phyloP scores from a whole-genome alignment of 2,797 vertebrate genomes.

The Notolabrus celidotus region DNA sequence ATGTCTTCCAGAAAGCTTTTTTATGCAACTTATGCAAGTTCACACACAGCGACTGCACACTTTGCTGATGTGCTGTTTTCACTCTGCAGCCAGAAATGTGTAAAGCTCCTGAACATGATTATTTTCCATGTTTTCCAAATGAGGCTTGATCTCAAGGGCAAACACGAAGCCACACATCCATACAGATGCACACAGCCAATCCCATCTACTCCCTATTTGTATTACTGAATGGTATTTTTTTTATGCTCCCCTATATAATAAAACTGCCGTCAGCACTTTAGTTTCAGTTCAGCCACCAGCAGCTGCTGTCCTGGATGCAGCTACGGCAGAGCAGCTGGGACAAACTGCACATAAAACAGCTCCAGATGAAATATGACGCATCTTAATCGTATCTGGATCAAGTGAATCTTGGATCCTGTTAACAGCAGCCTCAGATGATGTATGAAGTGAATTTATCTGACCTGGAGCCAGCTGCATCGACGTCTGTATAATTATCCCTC shows the following conservation, averaged over 20 bases:
- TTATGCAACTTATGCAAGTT: neutral
- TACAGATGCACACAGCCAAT: constrained; percentile 1
- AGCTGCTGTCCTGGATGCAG: constrained; percentile 20
- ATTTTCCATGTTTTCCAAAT: constrained; percentile 27
- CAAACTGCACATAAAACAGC: constrained; percentile 25
- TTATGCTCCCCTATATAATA: constrained; percentile 4
- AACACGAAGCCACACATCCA: neutral
- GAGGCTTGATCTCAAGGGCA: constrained; percentile 28
- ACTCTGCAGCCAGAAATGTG: constrained; percentile 1
- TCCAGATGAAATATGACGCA: constrained; percentile 61
- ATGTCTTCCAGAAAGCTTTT: no score
- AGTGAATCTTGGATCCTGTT: constrained; percentile 58
- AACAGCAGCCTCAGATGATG: constrained; percentile 49
- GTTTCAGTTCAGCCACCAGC: constrained; percentile 13
- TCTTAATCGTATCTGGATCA: constrained; percentile 53
- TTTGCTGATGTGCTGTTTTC: neutral
- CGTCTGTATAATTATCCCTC: constrained; percentile 46
- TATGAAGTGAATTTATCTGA: constrained; percentile 51
- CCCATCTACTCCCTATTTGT: neutral
- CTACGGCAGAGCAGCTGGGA: constrained; percentile 24
- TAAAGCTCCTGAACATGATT: constrained; percentile 5
- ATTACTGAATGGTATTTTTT: neutral
- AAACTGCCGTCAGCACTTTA: constrained; percentile 42
- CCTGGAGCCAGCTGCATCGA: constrained; percentile 22
- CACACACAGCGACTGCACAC: neutral